A percentile compares a stretch with the other conserved stretches of the same genome.
Evolutionary conservation across 2,888 invertebrate genomes (phyloP).

Genomic region (Sabellastarte sp.): DNA sequence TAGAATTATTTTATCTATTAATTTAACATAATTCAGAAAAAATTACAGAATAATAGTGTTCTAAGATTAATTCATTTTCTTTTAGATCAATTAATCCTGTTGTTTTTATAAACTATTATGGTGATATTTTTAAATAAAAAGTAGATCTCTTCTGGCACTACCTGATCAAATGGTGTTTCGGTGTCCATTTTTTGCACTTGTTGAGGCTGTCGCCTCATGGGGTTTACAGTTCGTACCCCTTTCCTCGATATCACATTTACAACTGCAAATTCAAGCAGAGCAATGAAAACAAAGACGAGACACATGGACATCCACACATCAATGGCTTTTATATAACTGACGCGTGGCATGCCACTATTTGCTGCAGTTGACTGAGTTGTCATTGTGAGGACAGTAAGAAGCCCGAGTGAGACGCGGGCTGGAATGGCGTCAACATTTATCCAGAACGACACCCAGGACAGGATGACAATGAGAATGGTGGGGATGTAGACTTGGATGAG

Average conservation of each 20-base stretch:
- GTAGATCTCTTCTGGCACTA: too few species aligned
- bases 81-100: too few species aligned
- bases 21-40: too few species aligned
- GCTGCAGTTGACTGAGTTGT: constrained; percentile 91
- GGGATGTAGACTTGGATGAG: constrained; percentile 35
- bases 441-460: constrained; percentile 98
- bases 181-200: constrained; percentile 7
- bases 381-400: constrained; percentile 72
- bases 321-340: constrained; percentile 88
- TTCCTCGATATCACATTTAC: constrained; percentile 34
- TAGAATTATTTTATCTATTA: too few species aligned
- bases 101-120: too few species aligned
- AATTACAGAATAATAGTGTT: too few species aligned
- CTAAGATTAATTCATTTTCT: too few species aligned
- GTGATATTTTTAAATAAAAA: too few species aligned
- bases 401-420: constrained; percentile 83
- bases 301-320: constrained; percentile 58
- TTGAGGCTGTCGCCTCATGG: constrained; percentile 2
- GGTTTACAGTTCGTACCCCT: constrained; percentile 10
- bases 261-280: constrained; percentile 34
- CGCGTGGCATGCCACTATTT: constrained; percentile 85
- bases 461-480: constrained; percentile 70
- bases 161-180: constrained; percentile 10
- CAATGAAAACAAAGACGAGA: constrained; percentile 35
- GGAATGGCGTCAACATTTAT: constrained; percentile 85